phyloP scores from a whole-genome alignment of 2,113 vertebrate species.

The Nothoprocta perdicaria region DNA sequence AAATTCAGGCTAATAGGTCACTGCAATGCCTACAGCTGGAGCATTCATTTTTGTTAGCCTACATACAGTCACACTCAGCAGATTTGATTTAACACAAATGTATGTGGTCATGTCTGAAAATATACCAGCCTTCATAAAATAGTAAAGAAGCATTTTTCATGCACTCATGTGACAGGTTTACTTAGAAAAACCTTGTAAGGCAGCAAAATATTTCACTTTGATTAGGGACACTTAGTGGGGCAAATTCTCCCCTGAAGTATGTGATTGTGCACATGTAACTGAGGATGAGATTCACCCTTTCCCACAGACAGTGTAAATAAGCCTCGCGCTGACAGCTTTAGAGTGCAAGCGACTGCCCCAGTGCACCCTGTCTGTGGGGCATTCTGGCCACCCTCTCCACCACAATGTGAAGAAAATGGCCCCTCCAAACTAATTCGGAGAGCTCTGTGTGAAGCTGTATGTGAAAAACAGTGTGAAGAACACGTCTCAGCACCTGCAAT shows the following conservation, averaged over 20 bases:
- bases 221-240: neutral
- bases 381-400: neutral
- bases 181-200: neutral
- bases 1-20: constrained; percentile 62
- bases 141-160: neutral
- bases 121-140: constrained; percentile 18
- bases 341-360: rapidly evolving
- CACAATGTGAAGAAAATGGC: rapidly evolving
- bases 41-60: constrained; percentile 50
- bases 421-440: neutral
- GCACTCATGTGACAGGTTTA: neutral
- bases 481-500: neutral
- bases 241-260: neutral
- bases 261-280: rapidly evolving
- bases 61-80: constrained; percentile 45
- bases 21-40: constrained; percentile 13
- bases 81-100: constrained; percentile 34
- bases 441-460: neutral
- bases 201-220: neutral
- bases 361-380: rapidly evolving
- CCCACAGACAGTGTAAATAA: neutral
- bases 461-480: neutral
- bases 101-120: constrained; percentile 34
- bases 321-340: neutral
- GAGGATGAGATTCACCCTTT: neutral